Percentiles rank a stretch among this genome's conserved stretches.
phyloP scores from a whole-genome alignment of 2,888 invertebrate genomes.

The Eilema depressum region DNA sequence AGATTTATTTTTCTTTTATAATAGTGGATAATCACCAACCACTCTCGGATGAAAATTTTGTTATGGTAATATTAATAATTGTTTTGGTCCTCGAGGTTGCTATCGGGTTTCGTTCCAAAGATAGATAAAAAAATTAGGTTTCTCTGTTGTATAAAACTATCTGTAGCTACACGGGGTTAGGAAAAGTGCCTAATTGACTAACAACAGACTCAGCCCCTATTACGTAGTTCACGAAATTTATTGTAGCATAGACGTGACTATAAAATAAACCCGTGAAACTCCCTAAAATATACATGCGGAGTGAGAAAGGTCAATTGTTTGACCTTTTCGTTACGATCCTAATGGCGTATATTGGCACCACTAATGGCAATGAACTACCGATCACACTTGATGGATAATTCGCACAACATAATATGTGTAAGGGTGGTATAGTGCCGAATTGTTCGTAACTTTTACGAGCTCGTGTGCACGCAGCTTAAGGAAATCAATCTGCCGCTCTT shows the following conservation, averaged over 20 bases:
- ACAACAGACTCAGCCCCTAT: too few relatives aligned
- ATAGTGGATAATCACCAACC: too few relatives aligned
- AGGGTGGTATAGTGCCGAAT: background rate
- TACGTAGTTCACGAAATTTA: too few relatives aligned
- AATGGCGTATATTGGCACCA: conserved; percentile 1
- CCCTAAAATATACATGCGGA: background rate
- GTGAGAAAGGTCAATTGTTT: background rate
- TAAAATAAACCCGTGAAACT: background rate
- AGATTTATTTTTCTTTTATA: too few relatives aligned
- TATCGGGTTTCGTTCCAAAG: too few relatives aligned
- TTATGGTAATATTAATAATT: too few relatives aligned
- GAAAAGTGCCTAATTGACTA: background rate
- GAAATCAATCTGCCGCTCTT: conserved; percentile 15
- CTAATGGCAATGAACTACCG: conserved; percentile 2
- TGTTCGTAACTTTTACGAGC: background rate
- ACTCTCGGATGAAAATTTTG: too few relatives aligned
- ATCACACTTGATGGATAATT: conserved; percentile 1
- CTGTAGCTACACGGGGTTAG: background rate
- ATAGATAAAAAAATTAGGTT: too few relatives aligned
- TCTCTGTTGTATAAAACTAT: background rate
- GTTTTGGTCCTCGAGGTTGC: too few relatives aligned
- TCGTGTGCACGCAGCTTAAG: background rate
- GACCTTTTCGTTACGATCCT: background rate
- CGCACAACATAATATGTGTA: conserved; percentile 7
- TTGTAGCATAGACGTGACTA: too few relatives aligned